These are phyloP conservation scores for Quadroppia sp. DNA, from an alignment of 2,888 invertebrate species.

Conservation along the genomic window DNA sequence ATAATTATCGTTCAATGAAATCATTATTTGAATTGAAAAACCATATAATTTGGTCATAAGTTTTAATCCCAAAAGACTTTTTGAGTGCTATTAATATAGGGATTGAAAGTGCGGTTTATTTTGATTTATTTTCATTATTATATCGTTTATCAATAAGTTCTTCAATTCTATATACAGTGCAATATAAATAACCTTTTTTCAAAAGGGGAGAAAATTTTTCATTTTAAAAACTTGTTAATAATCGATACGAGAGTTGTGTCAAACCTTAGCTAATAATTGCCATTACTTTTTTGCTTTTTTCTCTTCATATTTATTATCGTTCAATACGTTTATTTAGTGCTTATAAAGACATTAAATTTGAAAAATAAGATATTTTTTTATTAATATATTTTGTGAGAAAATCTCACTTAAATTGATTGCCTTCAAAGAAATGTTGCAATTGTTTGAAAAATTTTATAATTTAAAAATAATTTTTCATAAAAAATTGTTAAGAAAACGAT, in stretches of 20 bases:
- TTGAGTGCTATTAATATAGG: constrained; percentile 14
- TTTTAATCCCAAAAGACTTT: constrained; percentile 1
- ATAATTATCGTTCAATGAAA: constrained; percentile 35
- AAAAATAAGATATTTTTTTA: too few species aligned
- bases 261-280: not conserved
- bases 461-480: too few species aligned
- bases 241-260: not conserved
- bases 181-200: not conserved
- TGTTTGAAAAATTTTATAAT: too few species aligned
- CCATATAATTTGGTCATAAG: constrained; percentile 25
- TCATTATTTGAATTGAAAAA: constrained; percentile 21
- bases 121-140: constrained; percentile 28
- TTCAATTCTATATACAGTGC: not conserved
- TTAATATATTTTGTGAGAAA: too few species aligned
- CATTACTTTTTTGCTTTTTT: constrained; percentile 11
- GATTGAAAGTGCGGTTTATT: constrained; percentile 22
- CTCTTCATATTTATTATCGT: constrained; percentile 9
- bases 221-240: constrained; percentile 21
- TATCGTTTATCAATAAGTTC: not conserved
- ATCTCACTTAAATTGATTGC: too few species aligned
- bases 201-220: not conserved
- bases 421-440: too few species aligned
- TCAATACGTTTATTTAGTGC: constrained; percentile 3
- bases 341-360: constrained; percentile 15
- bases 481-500: too few species aligned